phyloP scores from a whole-genome alignment of 1,140 invertebrate species.

The Lithobius niger region DNA sequence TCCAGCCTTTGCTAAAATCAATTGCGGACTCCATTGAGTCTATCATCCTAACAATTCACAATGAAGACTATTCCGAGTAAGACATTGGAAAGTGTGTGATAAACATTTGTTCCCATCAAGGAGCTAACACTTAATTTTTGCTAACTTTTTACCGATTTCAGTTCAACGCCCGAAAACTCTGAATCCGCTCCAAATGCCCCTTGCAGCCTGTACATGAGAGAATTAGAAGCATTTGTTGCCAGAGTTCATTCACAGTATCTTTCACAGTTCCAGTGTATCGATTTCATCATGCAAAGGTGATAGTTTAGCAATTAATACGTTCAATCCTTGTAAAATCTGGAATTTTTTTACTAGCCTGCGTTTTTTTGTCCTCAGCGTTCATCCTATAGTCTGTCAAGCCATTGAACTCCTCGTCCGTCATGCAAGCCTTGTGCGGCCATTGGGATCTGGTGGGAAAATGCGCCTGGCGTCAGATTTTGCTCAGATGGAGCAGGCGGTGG shows the following conservation, averaged over 20 bases:
- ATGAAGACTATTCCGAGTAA: conserved; percentile 63
- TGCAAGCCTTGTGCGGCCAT: conserved; percentile 62
- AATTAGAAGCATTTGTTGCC: conserved; percentile 73
- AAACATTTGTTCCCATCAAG: too few relatives aligned
- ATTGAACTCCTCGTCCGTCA: conserved; percentile 79
- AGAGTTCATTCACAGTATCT: conserved; percentile 61
- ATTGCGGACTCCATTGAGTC: conserved; percentile 75
- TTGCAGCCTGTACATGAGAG: conserved; percentile 81
- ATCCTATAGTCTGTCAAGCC: conserved; percentile 55
- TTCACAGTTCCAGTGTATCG: conserved; percentile 52
- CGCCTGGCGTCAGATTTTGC: conserved; percentile 71
- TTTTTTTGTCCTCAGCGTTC: conserved; percentile 28
- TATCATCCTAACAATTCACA: conserved; percentile 80
- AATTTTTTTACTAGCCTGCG: not conserved
- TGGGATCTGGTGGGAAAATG: conserved; percentile 59
- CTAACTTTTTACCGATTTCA: not conserved
- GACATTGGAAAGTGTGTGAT: too few relatives aligned
- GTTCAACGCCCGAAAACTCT: not conserved
- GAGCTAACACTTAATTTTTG: too few relatives aligned
- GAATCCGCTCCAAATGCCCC: not conserved
- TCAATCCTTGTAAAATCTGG: conserved; percentile 17
- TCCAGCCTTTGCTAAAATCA: conserved; percentile 50
- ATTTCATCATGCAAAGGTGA: conserved; percentile 49
- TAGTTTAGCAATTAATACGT: conserved; percentile 8
- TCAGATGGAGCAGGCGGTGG: conserved; percentile 51